Evolutionary conservation across 2,797 vertebrate genomes (phyloP).

Genomic region (Poeciliopsis infans): DNA sequence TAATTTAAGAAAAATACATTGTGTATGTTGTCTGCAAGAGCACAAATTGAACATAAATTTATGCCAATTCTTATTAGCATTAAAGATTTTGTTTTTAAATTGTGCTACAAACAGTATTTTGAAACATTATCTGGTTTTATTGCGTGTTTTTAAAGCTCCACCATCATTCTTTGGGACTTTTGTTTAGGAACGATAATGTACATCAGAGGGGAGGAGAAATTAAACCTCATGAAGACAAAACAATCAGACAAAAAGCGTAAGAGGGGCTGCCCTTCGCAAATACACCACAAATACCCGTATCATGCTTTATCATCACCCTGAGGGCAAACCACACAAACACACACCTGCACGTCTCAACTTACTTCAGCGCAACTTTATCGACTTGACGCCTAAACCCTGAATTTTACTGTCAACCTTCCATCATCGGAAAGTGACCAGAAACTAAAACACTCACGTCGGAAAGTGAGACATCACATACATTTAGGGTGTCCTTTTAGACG

Average conservation of each 20-base stretch:
- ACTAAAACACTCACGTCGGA: not conserved
- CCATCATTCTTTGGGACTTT: not conserved
- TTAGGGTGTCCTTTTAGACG: slow-evolving; percentile 11
- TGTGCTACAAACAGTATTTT: not conserved
- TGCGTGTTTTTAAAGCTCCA: not conserved
- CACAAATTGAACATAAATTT: not conserved
- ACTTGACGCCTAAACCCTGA: not conserved
- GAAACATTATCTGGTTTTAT: not conserved
- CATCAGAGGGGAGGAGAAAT: not conserved
- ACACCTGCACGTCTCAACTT: slow-evolving; percentile 6
- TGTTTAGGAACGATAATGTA: not conserved
- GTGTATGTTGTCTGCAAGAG: not conserved
- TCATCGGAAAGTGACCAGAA: not conserved
- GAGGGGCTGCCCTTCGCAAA: slow-evolving; percentile 48
- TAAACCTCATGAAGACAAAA: slow-evolving; percentile 5
- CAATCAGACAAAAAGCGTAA: slow-evolving; percentile 3
- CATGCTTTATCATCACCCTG: slow-evolving; percentile 1
- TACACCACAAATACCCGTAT: slow-evolving; percentile 30
- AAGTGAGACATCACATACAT: not conserved
- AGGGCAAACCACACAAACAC: not conserved
- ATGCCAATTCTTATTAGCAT: not conserved
- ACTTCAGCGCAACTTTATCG: not conserved
- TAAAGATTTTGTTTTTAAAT: not conserved
- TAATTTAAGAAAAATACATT: not conserved
- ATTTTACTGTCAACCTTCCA: slow-evolving; percentile 1